Percentiles rank a stretch among this genome's conserved stretches.
These are phyloP conservation scores for Elephas maximus DNA, from an alignment of 2,113 vertebrate species.

Conservation along the genomic window DNA sequence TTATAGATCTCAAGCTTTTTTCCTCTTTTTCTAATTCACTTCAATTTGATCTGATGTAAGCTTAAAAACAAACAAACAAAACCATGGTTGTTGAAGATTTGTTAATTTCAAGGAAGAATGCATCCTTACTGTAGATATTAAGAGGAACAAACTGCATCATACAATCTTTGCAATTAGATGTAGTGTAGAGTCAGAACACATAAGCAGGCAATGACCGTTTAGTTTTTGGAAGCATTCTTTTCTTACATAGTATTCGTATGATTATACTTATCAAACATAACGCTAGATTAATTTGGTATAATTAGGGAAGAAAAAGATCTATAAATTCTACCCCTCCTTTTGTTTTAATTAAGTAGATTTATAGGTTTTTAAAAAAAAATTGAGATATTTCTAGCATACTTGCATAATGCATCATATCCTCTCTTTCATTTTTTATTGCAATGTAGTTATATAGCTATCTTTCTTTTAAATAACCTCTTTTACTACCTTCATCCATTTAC, in stretches of 20 bases:
- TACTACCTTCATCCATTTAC: not conserved
- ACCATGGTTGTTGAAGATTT: not conserved
- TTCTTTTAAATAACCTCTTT: not conserved
- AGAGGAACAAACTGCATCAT: not conserved
- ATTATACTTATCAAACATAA: not conserved
- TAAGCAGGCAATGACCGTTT: not conserved
- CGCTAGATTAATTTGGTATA: not conserved
- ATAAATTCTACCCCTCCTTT: not conserved
- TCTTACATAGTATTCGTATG: not conserved
- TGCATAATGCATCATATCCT: not conserved
- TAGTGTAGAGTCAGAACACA: not conserved
- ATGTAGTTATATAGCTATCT: not conserved
- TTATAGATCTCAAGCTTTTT: not conserved
- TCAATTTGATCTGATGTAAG: not conserved
- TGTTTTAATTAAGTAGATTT: not conserved
- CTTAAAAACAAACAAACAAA: not conserved
- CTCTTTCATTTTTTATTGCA: not conserved
- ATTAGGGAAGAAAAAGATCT: not conserved
- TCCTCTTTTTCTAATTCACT: not conserved
- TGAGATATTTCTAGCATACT: not conserved
- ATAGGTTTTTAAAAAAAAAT: not conserved
- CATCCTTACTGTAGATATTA: not conserved
- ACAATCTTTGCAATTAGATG: not conserved
- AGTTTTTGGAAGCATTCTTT: not conserved
- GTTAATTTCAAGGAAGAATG: not conserved